A percentile compares a stretch with the other conserved stretches of the same genome.
phyloP scores from a whole-genome alignment of 1,140 invertebrate genomes.

The Drosophila subobscura region DNA sequence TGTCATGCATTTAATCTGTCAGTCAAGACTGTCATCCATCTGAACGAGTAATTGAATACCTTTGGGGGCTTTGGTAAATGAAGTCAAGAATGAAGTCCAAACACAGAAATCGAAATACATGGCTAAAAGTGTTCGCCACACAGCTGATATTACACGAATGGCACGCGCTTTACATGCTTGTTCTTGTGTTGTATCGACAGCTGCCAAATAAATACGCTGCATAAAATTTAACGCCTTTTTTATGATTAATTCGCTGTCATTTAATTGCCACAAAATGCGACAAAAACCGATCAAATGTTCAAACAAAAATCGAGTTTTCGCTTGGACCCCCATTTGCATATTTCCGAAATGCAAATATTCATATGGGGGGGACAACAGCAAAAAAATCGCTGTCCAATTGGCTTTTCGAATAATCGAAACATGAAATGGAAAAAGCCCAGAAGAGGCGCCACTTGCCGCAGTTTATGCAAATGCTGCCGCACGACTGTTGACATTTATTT shows the following conservation, averaged over 20 bases:
- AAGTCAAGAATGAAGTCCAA: no score
- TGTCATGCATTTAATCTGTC: no score
- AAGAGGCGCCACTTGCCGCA: slow-evolving; percentile 3
- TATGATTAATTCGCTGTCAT: slow-evolving; percentile 50
- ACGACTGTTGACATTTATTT: slow-evolving; percentile 39
- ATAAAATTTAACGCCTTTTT: slow-evolving; percentile 40
- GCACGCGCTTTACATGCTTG: background rate
- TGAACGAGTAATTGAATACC: no score
- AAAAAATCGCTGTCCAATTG: slow-evolving; percentile 41
- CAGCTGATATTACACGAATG: slow-evolving; percentile 4
- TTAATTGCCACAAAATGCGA: slow-evolving; percentile 53
- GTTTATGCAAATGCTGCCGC: slow-evolving; percentile 40
- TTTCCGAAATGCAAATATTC: slow-evolving; percentile 18
- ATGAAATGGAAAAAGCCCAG: slow-evolving; percentile 13
- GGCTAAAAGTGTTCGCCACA: background rate
- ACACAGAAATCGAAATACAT: no score
- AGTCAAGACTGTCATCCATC: no score
- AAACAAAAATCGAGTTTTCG: slow-evolving; percentile 26
- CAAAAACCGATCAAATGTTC: slow-evolving; percentile 42
- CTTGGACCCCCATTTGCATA: slow-evolving; percentile 32
- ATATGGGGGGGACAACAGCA: no score
- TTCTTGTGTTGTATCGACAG: slow-evolving; percentile 17
- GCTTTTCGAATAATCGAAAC: slow-evolving; percentile 41
- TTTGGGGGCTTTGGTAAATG: no score
- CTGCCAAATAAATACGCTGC: slow-evolving; percentile 30